phyloP scores from a whole-genome alignment of 2,888 invertebrate genomes.

The Macroteleia sp. region DNA sequence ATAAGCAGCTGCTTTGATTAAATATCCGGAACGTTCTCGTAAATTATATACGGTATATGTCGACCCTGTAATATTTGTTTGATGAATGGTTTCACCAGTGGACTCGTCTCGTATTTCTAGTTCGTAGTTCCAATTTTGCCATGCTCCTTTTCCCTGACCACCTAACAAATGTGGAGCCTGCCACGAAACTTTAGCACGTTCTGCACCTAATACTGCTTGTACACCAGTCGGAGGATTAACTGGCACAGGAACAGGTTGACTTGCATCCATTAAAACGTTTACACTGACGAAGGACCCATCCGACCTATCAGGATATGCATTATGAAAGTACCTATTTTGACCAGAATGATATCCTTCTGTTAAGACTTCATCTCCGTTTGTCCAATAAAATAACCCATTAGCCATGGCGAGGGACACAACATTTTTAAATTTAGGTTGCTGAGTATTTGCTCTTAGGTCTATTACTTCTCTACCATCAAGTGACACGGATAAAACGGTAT shows the following conservation, averaged over 20 bases:
- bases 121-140: conserved; percentile 92
- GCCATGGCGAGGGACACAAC: conserved; percentile 91
- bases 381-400: conserved; percentile 93
- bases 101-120: conserved; percentile 87
- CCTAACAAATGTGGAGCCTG: conserved; percentile 90
- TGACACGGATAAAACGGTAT: conserved; percentile 92
- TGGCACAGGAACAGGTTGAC: conserved; percentile 92
- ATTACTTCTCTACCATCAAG: conserved; percentile 91
- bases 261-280: conserved; percentile 83
- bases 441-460: conserved; percentile 90
- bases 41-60: conserved; percentile 88
- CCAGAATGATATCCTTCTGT: conserved; percentile 91
- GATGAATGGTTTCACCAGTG: conserved; percentile 81
- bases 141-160: conserved; percentile 87
- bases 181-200: conserved; percentile 92
- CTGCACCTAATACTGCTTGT: conserved; percentile 91
- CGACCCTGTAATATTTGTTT: conserved; percentile 86
- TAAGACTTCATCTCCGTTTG: conserved; percentile 90
- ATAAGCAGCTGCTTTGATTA: conserved; percentile 92
- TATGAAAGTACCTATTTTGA: conserved; percentile 90
- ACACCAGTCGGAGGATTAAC: conserved; percentile 91
- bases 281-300: conserved; percentile 85
- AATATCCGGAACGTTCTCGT: conserved; percentile 90
- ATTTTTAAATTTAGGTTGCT: conserved; percentile 89
- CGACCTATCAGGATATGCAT: conserved; percentile 87